Evolutionary conservation across 2,888 invertebrate genomes (phyloP).

Genomic region (Gymnosoma rotundatum): DNA sequence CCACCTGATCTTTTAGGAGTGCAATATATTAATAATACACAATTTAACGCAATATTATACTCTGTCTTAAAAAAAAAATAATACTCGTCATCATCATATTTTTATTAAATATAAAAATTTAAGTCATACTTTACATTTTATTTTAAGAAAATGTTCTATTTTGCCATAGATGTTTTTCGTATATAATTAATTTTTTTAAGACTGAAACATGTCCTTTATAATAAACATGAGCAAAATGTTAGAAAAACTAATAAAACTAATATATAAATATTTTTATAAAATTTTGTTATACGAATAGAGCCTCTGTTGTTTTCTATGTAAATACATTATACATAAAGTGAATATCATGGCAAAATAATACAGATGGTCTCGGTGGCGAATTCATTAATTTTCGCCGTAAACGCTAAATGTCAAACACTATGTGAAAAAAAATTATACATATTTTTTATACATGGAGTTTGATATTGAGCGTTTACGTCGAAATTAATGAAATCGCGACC

Average conservation of each 20-base stretch:
- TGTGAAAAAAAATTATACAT: too few species aligned
- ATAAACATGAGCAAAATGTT: slow-evolving; percentile 71
- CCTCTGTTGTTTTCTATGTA: slow-evolving; percentile 43
- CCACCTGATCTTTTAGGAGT: slow-evolving; percentile 6
- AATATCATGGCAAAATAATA: too few species aligned
- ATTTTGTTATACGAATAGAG: slow-evolving; percentile 65
- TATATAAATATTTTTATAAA: slow-evolving; percentile 26
- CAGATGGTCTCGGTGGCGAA: too few species aligned
- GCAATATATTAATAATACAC: slow-evolving; percentile 18
- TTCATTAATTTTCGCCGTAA: too few species aligned
- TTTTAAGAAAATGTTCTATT: slow-evolving; percentile 72
- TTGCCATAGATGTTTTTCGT: slow-evolving; percentile 78
- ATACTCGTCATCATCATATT: slow-evolving; percentile 66
- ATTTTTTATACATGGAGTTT: too few species aligned
- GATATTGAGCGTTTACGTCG: too few species aligned
- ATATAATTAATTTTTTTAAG: slow-evolving; percentile 79
- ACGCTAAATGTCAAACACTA: too few species aligned
- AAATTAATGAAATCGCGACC: too few species aligned
- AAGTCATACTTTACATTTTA: slow-evolving; percentile 57
- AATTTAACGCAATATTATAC: slow-evolving; percentile 26
- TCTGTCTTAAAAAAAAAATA: slow-evolving; percentile 30
- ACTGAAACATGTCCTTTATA: slow-evolving; percentile 81
- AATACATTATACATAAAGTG: slow-evolving; percentile 65
- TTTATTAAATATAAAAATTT: slow-evolving; percentile 50
- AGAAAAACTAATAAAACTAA: slow-evolving; percentile 30